Base-by-base conservation (phyloP, 2,113 vertebrate genomes). In the Cacatua alba region DNA sequence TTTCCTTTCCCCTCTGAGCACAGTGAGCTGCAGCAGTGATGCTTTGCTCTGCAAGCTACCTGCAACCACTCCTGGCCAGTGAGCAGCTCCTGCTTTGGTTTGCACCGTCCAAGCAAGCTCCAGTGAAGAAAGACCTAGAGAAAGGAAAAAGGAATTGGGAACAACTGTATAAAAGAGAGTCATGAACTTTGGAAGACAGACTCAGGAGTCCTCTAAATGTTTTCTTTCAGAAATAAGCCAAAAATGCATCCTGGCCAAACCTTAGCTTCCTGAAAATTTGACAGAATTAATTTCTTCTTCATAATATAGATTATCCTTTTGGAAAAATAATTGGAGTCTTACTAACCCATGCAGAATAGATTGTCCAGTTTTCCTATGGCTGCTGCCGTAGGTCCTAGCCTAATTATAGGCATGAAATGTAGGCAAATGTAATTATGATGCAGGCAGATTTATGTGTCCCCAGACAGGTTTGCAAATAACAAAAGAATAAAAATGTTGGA, bases 401-500 rank as follows among this genome's bases (percentile, higher is more conserved):
- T 78, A 48, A 65, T 69, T 60, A 53, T 16, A 83, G 39, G 63
- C 46, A 76, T 59, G 78, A 94, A 77, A 69, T 23, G 21, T 59
- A 85, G 44, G 37, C 55, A 69, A 75, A 13, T 84, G 37, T 93
- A 96, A 95, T 96, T 95, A 96, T 55, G 77, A 77, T 69, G 65
- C 49, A 78, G 64, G 43, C 65, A 86, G 46, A 91, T 83, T 92
- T 95, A 68, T 86, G 23, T 76, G 21, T 81, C 92, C 39, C 65
- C 49, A 79, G 68, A 71, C 39, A 93, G 39, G 25, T 90, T 88
- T 91, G 81, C 91, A 92, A 87, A 85, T 88, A 95, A 78, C 52
- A 94, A 91, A 90, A 44, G 52, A 95, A 77, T 89, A 89, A 82
- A 96, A 93, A 95, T 94, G 93, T 59, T 78, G 35, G 33, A 59